Evolutionary conservation across 2,888 invertebrate species (phyloP), one percentile per base, ranked within the genome.

Genomic region (Ophion obscuratus): DNA sequence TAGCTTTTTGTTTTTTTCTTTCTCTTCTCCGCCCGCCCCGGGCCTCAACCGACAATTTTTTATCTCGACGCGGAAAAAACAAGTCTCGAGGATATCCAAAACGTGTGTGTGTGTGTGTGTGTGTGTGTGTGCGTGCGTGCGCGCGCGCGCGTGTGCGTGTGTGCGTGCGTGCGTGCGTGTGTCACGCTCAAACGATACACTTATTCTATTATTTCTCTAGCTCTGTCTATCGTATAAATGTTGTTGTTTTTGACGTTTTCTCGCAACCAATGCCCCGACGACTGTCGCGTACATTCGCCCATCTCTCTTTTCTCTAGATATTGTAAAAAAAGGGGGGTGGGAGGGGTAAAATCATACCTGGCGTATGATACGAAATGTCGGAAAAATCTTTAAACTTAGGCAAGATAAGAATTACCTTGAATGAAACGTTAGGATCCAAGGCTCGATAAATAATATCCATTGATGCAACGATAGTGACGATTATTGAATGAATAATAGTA

Each of bases 351-450:
- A 66, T 71, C 75, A 57, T 73, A 66, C 61, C 11, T 59, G n/a
- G 27, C 14, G 47, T 83, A 61, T 59, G 40, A 67, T 70, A 70
- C 47, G 53, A 75, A 66, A 75, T 75, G 67, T n/a, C 10, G 1
- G 10, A 44, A 14, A 67, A n/a, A 2, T 47, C 11, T 66, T 31
- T 66, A 57, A 40, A 80, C 59, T 31, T 61, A 59, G 44, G 27
- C 57, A 82, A 85, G 85, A 85, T 82, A 82, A 61, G 11, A 61
- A 61, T 71, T 82, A 80, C 67, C 85, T 85, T 82, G 66, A 76
- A 76, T 77, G 31, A 11, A 27, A 47, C 53, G 59, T 73, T 44
- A 1, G 31, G 47, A 47, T 47, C 14, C 3, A 47, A 47, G 14
- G 47, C 47, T 53, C 53, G 73, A 61, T 73, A 66, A 76, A 66